Evolutionary conservation across 2,888 invertebrate species (phyloP), one percentile per base, ranked within the genome.

Genomic region (Notodonta dromedarius): DNA sequence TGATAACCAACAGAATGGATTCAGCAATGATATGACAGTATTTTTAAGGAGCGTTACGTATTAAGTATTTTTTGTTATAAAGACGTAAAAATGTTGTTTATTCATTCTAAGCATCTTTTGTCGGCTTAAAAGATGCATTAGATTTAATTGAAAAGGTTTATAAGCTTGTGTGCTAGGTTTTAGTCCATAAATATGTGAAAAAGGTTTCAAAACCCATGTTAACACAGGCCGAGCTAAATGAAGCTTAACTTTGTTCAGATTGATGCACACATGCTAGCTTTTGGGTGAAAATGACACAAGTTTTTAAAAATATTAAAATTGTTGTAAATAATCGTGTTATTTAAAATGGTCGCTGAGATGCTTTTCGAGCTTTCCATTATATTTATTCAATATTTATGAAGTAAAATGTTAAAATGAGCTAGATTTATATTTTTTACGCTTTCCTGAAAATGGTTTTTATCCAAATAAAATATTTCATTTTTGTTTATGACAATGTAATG

Each of bases 401-500:
- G 60, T 58, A 61, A 63, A 69, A 70, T 57, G 64, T 67, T 72
- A 68, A 74, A 79, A 73, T 66, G 69, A 65, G 80, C 82, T 83
- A 83, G 76, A 73, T 72, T 70, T 76, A 79, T 77, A 76, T 83
- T 83, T 80, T 82, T 60, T 76, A 82, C 77, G 84, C 87, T 83
- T 81, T 80, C 77, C 78, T 76, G 74, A 76, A 66, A 76, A 67
- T 74, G 70, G 63, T 76, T 78, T 77, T 79, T 80, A 79, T 79
- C 83, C 74, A 78, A 89, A 86, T 89, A 88, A 89, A 89, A 80
- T 81, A 86, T 82, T 78, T 63, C 65, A 64, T 79, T 79, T 79
- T 78, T 82, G 83, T 82, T 80, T 80, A 75, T 79, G 60, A 77
- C 64, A 71, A 65, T 39, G 48, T 69, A 65, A 51, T 70, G 60